These are phyloP conservation scores for Hycleus phaleratus DNA, from an alignment of 1,140 invertebrate genomes.

Conservation along the genomic window DNA sequence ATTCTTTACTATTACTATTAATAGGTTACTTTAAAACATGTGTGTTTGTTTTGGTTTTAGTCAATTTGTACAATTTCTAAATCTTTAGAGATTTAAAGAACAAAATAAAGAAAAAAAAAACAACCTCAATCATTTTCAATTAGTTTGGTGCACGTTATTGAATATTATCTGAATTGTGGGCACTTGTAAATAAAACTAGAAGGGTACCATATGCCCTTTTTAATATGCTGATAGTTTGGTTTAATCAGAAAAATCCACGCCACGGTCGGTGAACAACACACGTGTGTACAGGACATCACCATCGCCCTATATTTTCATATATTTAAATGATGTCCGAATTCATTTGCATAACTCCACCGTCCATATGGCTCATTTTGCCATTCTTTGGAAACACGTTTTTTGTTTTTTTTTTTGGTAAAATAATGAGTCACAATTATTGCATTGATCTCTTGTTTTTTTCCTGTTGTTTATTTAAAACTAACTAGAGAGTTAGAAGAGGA, in stretches of 20 bases:
- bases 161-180: slow-evolving; percentile 1
- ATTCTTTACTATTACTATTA: no score
- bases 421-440: neutral
- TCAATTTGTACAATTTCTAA: no score
- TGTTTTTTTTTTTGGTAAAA: neutral
- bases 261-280: slow-evolving; percentile 20
- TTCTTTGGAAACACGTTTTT: neutral
- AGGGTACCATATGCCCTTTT: slow-evolving; percentile 16
- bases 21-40: no score
- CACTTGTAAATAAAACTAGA: neutral
- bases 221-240: slow-evolving; percentile 16
- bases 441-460: neutral
- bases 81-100: no score
- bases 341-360: slow-evolving; percentile 14
- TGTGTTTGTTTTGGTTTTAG: no score
- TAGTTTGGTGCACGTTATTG: neutral
- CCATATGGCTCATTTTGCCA: neutral
- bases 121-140: neutral
- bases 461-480: no score
- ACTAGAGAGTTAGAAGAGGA: no score
- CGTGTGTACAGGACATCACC: slow-evolving; percentile 15
- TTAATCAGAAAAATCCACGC: slow-evolving; percentile 23
- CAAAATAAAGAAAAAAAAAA: no score
- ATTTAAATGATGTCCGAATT: slow-evolving; percentile 19
- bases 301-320: slow-evolving; percentile 14